Evolutionary conservation across 1,140 invertebrate species (phyloP).

Genomic region (Leptinotarsa texana): DNA sequence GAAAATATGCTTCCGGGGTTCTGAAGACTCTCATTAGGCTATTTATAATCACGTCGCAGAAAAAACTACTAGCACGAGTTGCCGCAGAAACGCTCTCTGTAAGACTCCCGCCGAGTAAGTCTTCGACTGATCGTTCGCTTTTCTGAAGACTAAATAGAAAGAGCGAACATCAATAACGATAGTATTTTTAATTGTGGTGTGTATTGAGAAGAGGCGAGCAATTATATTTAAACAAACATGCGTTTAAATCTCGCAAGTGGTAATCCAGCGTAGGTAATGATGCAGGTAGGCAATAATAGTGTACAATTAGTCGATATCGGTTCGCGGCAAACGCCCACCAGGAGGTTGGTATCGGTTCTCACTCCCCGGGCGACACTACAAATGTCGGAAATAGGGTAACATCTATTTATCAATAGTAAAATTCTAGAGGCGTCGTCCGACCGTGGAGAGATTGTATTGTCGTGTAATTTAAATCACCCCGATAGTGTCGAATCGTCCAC

Average conservation of each 20-base stretch:
- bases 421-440: neutral
- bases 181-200: neutral
- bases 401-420: constrained; percentile 3
- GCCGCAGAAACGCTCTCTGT: too few species aligned
- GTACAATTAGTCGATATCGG: constrained; percentile 8
- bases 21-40: too few species aligned
- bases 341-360: constrained; percentile 5
- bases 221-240: constrained; percentile 7
- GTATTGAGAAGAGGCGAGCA: constrained; percentile 5
- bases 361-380: neutral
- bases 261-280: constrained; percentile 1
- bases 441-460: constrained; percentile 5
- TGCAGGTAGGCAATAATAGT: constrained; percentile 8
- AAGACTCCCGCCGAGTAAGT: too few species aligned
- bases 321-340: neutral
- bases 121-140: too few species aligned
- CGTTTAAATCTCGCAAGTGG: constrained; percentile 7
- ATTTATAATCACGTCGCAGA: too few species aligned
- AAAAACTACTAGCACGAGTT: too few species aligned
- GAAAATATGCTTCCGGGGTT: too few species aligned
- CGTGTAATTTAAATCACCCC: constrained; percentile 8
- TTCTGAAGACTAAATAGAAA: too few species aligned
- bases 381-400: constrained; percentile 5
- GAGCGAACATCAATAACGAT: neutral
- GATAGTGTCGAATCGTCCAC: neutral